Percentiles rank a stretch among this genome's conserved stretches.
These are phyloP conservation scores for Perca flavescens DNA, from an alignment of 2,113 vertebrate species.

Conservation along the genomic window DNA sequence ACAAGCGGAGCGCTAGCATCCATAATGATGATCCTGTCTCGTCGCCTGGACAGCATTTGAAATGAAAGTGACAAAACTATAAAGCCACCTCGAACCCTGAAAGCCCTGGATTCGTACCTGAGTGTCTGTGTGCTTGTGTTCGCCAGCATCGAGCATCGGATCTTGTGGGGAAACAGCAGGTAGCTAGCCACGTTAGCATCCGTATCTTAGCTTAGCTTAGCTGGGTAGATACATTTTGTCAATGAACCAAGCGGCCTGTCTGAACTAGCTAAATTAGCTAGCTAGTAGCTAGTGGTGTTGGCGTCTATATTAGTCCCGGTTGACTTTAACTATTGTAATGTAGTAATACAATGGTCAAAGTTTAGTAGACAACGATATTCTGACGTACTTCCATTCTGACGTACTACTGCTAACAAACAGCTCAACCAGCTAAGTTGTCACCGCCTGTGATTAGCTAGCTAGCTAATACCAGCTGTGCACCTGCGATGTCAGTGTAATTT, in stretches of 20 bases:
- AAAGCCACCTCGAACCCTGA: background rate
- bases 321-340: background rate
- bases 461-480: background rate
- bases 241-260: conserved; percentile 13
- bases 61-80: conserved; percentile 21
- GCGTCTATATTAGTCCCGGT: background rate
- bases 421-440: background rate
- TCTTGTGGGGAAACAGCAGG: conserved; percentile 43
- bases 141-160: conserved; percentile 8
- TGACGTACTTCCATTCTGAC: background rate
- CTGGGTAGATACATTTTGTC: conserved; percentile 1
- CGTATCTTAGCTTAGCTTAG: conserved; percentile 52
- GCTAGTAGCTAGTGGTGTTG: background rate
- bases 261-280: background rate
- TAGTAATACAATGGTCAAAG: background rate
- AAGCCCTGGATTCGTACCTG: background rate
- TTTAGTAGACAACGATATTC: background rate
- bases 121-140: conserved; percentile 1
- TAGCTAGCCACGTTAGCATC: conserved; percentile 62
- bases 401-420: background rate
- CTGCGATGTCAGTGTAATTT: background rate
- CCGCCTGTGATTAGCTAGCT: background rate
- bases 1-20: conserved; percentile 25
- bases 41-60: conserved; percentile 15
- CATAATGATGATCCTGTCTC: conserved; percentile 33